phyloP scores from a whole-genome alignment of 1,140 invertebrate genomes.

The Tetraneura akinire region DNA sequence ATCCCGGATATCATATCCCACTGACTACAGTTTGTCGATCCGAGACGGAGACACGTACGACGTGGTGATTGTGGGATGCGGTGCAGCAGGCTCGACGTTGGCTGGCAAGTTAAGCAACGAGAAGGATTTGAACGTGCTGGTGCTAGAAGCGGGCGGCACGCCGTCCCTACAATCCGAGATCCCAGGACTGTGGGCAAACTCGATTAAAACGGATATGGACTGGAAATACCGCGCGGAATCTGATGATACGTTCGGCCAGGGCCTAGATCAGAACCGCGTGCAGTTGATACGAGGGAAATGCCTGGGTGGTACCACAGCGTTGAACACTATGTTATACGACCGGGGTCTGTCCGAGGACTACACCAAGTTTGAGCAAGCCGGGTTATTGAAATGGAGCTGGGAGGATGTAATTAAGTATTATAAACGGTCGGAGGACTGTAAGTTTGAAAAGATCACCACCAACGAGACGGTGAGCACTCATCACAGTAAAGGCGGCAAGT shows the following conservation, averaged over 20 bases:
- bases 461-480: neutral
- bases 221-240: neutral
- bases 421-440: slow-evolving; percentile 39
- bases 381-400: slow-evolving; percentile 22
- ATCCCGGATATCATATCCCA: slow-evolving; percentile 10
- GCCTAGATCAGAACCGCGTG: neutral
- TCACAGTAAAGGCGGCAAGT: neutral
- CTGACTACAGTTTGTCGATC: slow-evolving; percentile 32
- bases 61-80: slow-evolving; percentile 20
- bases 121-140: neutral
- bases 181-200: slow-evolving; percentile 36
- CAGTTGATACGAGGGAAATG: neutral
- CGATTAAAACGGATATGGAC: neutral
- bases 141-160: slow-evolving; percentile 17
- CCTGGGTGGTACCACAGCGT: slow-evolving; percentile 27
- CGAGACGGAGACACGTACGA: neutral
- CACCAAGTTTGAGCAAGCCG: neutral
- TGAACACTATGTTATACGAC: slow-evolving; percentile 43
- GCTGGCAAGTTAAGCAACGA: slow-evolving; percentile 6
- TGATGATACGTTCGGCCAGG: slow-evolving; percentile 6
- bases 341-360: slow-evolving; percentile 20
- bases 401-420: slow-evolving; percentile 13
- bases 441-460: slow-evolving; percentile 14
- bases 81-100: slow-evolving; percentile 17
- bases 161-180: slow-evolving; percentile 16